Conservation (phyloP, 1,140 invertebrate species). For the Bombus pyrosoma region DNA sequence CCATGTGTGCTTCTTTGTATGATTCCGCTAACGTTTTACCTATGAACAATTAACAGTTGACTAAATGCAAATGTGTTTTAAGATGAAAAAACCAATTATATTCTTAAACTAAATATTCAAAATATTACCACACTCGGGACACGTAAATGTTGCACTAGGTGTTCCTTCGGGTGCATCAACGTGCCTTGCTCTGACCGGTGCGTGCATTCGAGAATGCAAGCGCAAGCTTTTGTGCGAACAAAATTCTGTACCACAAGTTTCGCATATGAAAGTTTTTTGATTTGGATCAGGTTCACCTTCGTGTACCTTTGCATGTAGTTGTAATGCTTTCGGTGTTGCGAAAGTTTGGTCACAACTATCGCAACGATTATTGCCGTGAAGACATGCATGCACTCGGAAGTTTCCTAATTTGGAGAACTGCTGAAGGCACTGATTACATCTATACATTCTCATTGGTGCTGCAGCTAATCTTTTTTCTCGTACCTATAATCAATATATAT, state of each 20-base stretch:
- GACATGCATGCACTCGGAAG: constrained; percentile 77
- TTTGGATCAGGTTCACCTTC: constrained; percentile 68
- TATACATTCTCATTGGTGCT: constrained; percentile 71
- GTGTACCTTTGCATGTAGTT: constrained; percentile 76
- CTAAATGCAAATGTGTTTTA: neutral
- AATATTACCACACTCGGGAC: constrained; percentile 77
- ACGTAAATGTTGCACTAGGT: constrained; percentile 75
- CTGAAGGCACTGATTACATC: constrained; percentile 77
- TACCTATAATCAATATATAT: constrained; percentile 57
- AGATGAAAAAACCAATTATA: constrained; percentile 15
- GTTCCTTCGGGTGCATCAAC: constrained; percentile 83
- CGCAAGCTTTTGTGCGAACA: constrained; percentile 86
- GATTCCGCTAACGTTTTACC: constrained; percentile 85
- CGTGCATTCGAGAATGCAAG: constrained; percentile 88
- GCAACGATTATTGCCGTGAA: constrained; percentile 76
- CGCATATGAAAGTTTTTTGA: constrained; percentile 81
- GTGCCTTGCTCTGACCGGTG: constrained; percentile 84
- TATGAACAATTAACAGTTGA: constrained; percentile 43
- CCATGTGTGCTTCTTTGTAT: constrained; percentile 86
- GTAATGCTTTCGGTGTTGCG: constrained; percentile 76
- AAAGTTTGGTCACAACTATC: constrained; percentile 78
- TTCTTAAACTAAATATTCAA: neutral
- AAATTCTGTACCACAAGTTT: constrained; percentile 86
- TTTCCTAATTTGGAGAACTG: constrained; percentile 76
- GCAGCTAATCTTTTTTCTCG: constrained; percentile 71